Percentiles rank a stretch among this genome's conserved stretches.
These are phyloP conservation scores for Tapera naevia DNA, from an alignment of 2,797 vertebrate species.

Conservation along the genomic window DNA sequence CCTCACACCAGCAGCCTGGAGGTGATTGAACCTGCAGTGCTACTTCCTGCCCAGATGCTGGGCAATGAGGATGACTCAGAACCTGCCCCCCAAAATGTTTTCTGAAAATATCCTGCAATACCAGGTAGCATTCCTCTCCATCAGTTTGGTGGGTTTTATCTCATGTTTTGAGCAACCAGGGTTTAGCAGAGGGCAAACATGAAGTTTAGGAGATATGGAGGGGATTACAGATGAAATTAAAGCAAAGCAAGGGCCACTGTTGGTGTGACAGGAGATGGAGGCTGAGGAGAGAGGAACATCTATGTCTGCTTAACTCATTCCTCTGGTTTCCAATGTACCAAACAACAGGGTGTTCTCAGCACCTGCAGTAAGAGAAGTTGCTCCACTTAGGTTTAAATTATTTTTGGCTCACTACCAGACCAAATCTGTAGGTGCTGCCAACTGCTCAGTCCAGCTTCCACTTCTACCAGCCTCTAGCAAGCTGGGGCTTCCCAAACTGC, in stretches of 20 bases:
- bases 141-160: not conserved
- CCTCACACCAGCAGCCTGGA: not conserved
- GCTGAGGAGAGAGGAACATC: not conserved
- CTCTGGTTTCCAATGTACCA: not conserved
- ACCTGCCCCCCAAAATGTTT: not conserved
- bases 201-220: not conserved
- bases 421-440: not conserved
- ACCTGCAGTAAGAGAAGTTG: not conserved
- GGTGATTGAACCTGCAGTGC: not conserved
- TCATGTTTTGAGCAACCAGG: not conserved
- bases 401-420: not conserved
- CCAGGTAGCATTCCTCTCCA: not conserved
- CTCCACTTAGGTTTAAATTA: not conserved
- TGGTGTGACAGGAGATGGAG: not conserved
- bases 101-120: not conserved
- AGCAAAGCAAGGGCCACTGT: not conserved
- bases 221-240: conserved; percentile 25
- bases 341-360: not conserved
- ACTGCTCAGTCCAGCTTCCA: not conserved
- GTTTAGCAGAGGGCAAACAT: not conserved
- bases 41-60: not conserved
- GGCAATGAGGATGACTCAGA: accelerated
- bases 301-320: not conserved
- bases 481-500: not conserved
- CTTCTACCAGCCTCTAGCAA: not conserved